Base-by-base conservation (phyloP, 2,888 invertebrate species). In the Drosophila nr. perissopoda region DNA sequence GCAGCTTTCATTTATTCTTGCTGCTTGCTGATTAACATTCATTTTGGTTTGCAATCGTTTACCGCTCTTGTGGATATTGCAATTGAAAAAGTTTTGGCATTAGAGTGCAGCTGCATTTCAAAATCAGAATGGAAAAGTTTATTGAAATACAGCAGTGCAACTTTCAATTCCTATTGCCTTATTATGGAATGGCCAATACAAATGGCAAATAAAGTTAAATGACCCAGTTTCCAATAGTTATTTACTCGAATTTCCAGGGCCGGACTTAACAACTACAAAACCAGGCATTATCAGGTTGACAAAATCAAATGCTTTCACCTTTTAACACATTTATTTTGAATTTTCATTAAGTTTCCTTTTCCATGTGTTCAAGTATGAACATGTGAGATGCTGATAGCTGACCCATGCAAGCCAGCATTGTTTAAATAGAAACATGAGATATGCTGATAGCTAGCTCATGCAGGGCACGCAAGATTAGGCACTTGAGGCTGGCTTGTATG, bases 11-110 rank as follows among this genome's bases (percentile, higher is more conserved):
- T 69, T 49, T 52, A 59, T 49, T 64, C 49, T 42, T 16, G 13
- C 61, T 63, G 54, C 59, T 48, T n/a, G 18, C 58, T 66, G 64
- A 60, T 72, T 64, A 76, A 72, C 80, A 75, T 76, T 68, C 56
- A 68, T 64, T 79, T 56, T 29, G 54, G 36, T 5, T 27, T 48
- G 52, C 57, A 59, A 62, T 62, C 53, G 29, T 18, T 36, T 29
- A 16, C 7, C 29, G 29, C 31, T 38, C 33, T 57, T 73, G 78
- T 76, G 69, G 64, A 62, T 66, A 72, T 59, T 83, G 73, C 78
- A 76, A 87, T 87, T 83, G 81, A 71, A 78, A 83, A 83, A 87
- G 68, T 87, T 86, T 62, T 58, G 36, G 45, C 2, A 45, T 27
- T 38, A 57, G 73, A 83, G 51, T 72, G 69, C 54, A 62, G 53